phyloP scores from a whole-genome alignment of 2,888 invertebrate species.

The Andrena bucephala region DNA sequence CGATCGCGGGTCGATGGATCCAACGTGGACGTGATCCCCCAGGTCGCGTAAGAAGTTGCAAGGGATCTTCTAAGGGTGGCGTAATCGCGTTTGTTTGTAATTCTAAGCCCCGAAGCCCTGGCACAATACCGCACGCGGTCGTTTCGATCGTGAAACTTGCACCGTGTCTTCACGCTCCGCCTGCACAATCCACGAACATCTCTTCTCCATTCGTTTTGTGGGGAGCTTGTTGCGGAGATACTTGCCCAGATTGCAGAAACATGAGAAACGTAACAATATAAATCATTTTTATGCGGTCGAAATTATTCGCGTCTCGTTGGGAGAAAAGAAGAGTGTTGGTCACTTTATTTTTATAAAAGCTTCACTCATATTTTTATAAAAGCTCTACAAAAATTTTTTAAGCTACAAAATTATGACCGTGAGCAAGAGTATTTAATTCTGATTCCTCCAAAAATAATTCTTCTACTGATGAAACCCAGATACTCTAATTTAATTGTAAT shows the following conservation, averaged over 20 bases:
- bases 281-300: too few species aligned
- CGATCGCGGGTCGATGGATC: constrained; percentile 57
- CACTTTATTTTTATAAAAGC: too few species aligned
- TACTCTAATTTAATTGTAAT: too few species aligned
- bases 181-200: constrained; percentile 31
- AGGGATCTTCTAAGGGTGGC: constrained; percentile 57
- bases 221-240: constrained; percentile 18
- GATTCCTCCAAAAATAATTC: too few species aligned
- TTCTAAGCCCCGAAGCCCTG: constrained; percentile 80
- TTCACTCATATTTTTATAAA: too few species aligned
- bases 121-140: constrained; percentile 68
- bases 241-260: constrained; percentile 11
- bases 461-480: too few species aligned
- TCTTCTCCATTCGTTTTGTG: not conserved
- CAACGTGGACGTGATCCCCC: constrained; percentile 44
- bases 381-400: too few species aligned
- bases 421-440: too few species aligned
- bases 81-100: constrained; percentile 82
- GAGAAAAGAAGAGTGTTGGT: too few species aligned
- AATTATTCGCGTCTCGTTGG: too few species aligned
- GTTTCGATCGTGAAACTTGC: constrained; percentile 50
- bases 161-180: constrained; percentile 23
- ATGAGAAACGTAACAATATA: too few species aligned
- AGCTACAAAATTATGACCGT: too few species aligned
- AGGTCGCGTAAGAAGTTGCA: constrained; percentile 42